Conservation (phyloP, 2,113 vertebrate species). For the Xyrauchen texanus region DNA sequence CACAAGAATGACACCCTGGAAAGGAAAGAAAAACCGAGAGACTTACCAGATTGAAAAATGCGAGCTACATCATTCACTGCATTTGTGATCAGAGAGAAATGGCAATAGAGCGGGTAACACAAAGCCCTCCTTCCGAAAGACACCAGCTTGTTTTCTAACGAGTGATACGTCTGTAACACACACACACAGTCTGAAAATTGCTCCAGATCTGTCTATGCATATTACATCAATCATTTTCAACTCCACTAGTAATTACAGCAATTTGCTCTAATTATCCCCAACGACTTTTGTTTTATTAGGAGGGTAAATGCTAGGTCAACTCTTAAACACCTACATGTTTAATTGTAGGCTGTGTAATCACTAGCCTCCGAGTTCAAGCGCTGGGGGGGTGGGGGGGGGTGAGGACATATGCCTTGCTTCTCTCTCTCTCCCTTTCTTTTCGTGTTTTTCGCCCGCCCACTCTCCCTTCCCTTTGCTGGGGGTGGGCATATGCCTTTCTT, state of each 20-base stretch:
- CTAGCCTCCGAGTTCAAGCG: slow-evolving; percentile 51
- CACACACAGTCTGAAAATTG: neutral
- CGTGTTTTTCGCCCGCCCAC: slow-evolving; percentile 40
- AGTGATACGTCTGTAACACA: slow-evolving; percentile 79
- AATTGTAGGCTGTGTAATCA: slow-evolving; percentile 66
- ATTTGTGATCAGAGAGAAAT: slow-evolving; percentile 82
- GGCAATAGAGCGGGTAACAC: slow-evolving; percentile 88
- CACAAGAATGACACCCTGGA: too few species aligned
- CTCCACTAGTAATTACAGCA: slow-evolving; percentile 54
- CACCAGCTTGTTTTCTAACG: slow-evolving; percentile 82
- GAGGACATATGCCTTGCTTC: slow-evolving; percentile 1
- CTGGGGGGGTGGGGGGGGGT: slow-evolving; percentile 3
- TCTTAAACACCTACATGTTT: slow-evolving; percentile 68
- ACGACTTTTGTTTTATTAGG: slow-evolving; percentile 54
- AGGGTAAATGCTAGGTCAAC: slow-evolving; percentile 47
- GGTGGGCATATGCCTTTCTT: too few species aligned
- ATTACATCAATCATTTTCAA: slow-evolving; percentile 37
- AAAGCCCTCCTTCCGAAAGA: slow-evolving; percentile 89
- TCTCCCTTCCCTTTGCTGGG: neutral
- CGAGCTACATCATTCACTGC: slow-evolving; percentile 74
- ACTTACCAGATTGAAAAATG: slow-evolving; percentile 87
- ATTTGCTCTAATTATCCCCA: slow-evolving; percentile 70
- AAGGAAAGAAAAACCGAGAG: neutral
- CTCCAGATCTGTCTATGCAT: slow-evolving; percentile 22
- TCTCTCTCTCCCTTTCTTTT: slow-evolving; percentile 23